Percentiles rank a stretch among this genome's conserved stretches.
Conservation (phyloP, 2,113 vertebrate species). For the Daphoenositta chrysoptera region DNA sequence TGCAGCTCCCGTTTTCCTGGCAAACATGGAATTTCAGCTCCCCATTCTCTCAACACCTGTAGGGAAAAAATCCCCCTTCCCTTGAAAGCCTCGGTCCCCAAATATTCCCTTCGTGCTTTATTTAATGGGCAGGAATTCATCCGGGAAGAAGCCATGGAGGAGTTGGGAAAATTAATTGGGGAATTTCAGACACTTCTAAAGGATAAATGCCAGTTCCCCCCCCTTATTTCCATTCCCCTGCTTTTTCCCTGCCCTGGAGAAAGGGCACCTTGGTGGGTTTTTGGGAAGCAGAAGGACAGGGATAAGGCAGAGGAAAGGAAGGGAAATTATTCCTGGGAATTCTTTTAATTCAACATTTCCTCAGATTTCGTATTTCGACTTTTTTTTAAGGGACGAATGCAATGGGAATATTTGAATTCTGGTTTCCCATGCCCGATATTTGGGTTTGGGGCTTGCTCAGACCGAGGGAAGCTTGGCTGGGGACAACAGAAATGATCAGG, state of each 20-base stretch:
- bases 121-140: fast-evolving
- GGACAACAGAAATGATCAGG: not conserved
- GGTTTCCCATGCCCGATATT: not conserved
- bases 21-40: not conserved
- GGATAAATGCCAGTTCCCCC: no score
- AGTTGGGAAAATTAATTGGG: not conserved
- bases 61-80: not conserved
- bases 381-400: no score
- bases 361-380: fast-evolving
- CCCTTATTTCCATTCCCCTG: no score
- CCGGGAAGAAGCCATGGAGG: not conserved
- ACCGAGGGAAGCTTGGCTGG: not conserved
- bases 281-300: not conserved
- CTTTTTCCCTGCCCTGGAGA: not conserved
- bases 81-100: not conserved
- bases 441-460: not conserved
- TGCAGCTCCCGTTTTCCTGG: not conserved
- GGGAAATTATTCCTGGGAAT: no score
- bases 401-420: not conserved
- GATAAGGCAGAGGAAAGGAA: not conserved
- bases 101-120: fast-evolving
- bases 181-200: not conserved
- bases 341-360: not conserved
- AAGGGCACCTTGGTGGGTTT: not conserved
- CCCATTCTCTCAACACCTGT: not conserved